phyloP scores from a whole-genome alignment of 1,140 invertebrate species.

The Metopolophium dirhodum region DNA sequence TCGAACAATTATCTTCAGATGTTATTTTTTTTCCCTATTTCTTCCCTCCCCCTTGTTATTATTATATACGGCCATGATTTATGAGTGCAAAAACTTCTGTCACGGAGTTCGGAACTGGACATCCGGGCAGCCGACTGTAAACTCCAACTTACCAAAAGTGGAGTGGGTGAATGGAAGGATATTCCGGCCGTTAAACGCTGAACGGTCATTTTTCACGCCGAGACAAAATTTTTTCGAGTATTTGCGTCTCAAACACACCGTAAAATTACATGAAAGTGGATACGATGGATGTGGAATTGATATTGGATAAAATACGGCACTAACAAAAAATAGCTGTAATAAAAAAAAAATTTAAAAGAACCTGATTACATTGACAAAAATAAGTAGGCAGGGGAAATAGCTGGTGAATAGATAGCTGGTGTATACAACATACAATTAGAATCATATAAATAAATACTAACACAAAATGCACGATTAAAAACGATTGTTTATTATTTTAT shows the following conservation, averaged over 20 bases:
- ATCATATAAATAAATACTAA: neutral
- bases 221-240: constrained; percentile 16
- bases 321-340: neutral
- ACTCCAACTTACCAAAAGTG: constrained; percentile 37
- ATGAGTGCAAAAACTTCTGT: constrained; percentile 41
- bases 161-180: neutral
- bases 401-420: too few species aligned
- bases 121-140: constrained; percentile 36
- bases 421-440: neutral
- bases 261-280: constrained; percentile 27
- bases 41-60: neutral
- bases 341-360: neutral
- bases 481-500: neutral
- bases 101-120: constrained; percentile 33
- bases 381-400: neutral
- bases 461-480: neutral
- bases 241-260: neutral
- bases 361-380: neutral
- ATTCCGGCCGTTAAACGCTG: constrained; percentile 47
- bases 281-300: neutral
- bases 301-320: neutral
- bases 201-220: constrained; percentile 39
- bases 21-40: neutral
- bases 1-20: constrained; percentile 13
- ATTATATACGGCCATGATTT: constrained; percentile 44